These are phyloP conservation scores for Gasterosteus aculeatus DNA, from an alignment of 2,113 vertebrate genomes.

Conservation along the genomic window DNA sequence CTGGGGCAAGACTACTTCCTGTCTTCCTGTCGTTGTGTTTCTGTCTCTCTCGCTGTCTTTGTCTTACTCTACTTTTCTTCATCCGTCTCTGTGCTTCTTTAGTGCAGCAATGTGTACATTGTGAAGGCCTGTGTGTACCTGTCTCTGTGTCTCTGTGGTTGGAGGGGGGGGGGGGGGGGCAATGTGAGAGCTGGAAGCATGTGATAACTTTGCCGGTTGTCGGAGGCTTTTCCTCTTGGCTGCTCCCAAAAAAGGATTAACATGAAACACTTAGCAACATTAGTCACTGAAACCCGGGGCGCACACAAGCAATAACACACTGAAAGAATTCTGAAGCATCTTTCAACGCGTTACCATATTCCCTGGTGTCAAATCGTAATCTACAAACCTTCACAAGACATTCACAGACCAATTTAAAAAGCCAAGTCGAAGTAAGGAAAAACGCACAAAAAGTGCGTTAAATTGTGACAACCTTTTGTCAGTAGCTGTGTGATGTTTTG, in stretches of 20 bases:
- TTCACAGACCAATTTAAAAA: conserved; percentile 4
- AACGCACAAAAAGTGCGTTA: too few species aligned
- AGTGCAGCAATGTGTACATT: conserved; percentile 10
- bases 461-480: conserved; percentile 6
- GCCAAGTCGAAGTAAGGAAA: not conserved
- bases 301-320: conserved; percentile 22
- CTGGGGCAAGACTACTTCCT: too few species aligned
- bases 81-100: not conserved
- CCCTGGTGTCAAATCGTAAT: not conserved
- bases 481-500: not conserved
- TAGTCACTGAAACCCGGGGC: conserved; percentile 69
- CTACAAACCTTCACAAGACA: not conserved
- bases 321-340: conserved; percentile 5
- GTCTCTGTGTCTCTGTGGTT: conserved; percentile 19
- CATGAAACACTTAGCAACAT: conserved; percentile 73
- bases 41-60: not conserved
- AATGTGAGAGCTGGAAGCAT: conserved; percentile 41
- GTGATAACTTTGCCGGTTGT: conserved; percentile 58
- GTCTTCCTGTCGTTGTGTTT: too few species aligned
- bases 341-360: not conserved
- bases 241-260: conserved; percentile 78
- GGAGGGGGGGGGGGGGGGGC: conserved; percentile 36
- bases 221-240: conserved; percentile 72
- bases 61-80: not conserved
- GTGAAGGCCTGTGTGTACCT: conserved; percentile 12